Evolutionary conservation across 2,113 vertebrate species (phyloP), one percentile per base, ranked within the genome.

Genomic region (Toxostoma redivivum): DNA sequence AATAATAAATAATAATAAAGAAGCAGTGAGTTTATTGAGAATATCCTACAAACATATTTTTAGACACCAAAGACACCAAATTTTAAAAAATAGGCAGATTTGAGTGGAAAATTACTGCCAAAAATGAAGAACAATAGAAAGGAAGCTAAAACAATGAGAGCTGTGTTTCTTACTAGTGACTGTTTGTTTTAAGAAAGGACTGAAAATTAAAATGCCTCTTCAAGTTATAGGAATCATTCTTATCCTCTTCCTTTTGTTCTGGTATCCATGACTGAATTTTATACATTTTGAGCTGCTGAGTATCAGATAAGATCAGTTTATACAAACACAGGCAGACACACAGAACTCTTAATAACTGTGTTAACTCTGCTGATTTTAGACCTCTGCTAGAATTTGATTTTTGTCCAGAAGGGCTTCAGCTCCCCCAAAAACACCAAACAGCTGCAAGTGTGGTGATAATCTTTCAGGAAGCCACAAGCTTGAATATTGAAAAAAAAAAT

Each of bases 181-280:
- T 97, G 61, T 86, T 96, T 97, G 90, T 95, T 96, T 97, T 93
- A 94, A 97, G 71, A 94, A 97, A 90, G 3, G 7, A 67, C 61
- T 93, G 90, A 76, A 95, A 96, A 97, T 72, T 81, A 93, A 97
- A 94, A 92, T 33, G 57, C n/a, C 44, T 93, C 61, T 93, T 83
- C 53, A 71, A 45, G 37, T 94, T 78, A 69, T 30, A 83, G 91
- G 44, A 77, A 57, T 51, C 11, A 44, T 72, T 83, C 80, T 62
- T 50, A 86, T n/a, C 45, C 66, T 77, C 33, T 66, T 89, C 54
- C 71, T 54, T 89, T 76, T 78, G 78, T 80, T 92, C 88, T 79
- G 80, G 44, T 54, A 83, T 35, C 54, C 44, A 15, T 82, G 82
- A 62, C 62, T 80, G 72, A 57, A 91, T 92, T 93, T 94, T 80